Conservation (phyloP, 2,797 vertebrate genomes). For the Urosaurus nigricauda region DNA sequence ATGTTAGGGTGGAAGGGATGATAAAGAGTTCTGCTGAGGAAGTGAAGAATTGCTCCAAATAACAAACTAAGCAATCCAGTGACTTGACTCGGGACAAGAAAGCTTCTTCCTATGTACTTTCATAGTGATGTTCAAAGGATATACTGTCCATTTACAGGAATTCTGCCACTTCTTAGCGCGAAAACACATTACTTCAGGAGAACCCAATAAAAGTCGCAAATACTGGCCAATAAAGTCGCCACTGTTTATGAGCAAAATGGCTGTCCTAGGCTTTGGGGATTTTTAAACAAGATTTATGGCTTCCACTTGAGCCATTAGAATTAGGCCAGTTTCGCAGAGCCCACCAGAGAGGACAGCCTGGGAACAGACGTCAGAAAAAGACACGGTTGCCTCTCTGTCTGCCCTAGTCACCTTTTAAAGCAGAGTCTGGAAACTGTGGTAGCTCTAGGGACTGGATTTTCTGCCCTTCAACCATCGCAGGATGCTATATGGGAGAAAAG, state of each 20-base stretch:
- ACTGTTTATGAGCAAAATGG: not conserved
- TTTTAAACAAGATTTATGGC: not conserved
- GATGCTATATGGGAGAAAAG: too few relatives aligned
- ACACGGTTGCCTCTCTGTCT: too few relatives aligned
- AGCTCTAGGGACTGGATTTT: too few relatives aligned
- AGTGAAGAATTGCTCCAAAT: too few relatives aligned
- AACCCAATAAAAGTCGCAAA: conserved; percentile 20
- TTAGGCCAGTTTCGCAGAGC: not conserved
- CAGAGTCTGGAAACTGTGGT: too few relatives aligned
- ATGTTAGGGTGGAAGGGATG: too few relatives aligned
- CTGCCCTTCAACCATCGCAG: too few relatives aligned
- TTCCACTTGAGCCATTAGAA: not conserved
- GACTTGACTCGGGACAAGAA: too few relatives aligned
- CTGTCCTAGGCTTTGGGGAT: not conserved
- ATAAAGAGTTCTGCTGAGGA: not conserved
- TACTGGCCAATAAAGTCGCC: conserved; percentile 1
- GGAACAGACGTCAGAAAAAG: not conserved
- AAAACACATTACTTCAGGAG: not conserved
- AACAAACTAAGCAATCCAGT: not conserved
- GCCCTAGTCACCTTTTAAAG: too few relatives aligned
- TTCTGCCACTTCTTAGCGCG: not conserved
- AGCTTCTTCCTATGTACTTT: not conserved
- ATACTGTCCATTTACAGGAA: not conserved
- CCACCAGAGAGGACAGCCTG: not conserved
- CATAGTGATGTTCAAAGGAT: not conserved